These are phyloP conservation scores for Pipistrellus pipistrellus DNA, from an alignment of 2,797 vertebrate species.

Conservation along the genomic window DNA sequence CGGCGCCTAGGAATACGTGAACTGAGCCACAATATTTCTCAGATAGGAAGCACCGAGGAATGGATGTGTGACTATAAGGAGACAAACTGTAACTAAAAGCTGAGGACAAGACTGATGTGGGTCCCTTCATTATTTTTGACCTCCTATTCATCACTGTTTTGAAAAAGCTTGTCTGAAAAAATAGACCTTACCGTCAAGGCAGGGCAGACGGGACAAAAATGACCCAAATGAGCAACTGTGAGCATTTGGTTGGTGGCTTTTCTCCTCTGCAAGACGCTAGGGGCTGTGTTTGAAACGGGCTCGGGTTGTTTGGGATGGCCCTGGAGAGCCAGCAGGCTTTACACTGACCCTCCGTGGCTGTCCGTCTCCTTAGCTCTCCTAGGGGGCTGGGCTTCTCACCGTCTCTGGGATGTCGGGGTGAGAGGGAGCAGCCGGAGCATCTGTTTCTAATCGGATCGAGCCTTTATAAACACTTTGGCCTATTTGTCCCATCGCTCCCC, in stretches of 20 bases:
- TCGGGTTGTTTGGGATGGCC: not conserved
- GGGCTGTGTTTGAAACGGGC: not conserved
- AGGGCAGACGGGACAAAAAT: not conserved
- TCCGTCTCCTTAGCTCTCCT: not conserved
- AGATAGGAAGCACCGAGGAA: constrained; percentile 32
- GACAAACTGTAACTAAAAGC: not conserved
- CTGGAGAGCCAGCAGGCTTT: constrained; percentile 11
- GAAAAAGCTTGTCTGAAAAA: not conserved
- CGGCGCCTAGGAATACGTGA: not conserved
- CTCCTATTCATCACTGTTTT: not conserved
- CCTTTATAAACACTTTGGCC: constrained; percentile 80
- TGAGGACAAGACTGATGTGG: not conserved
- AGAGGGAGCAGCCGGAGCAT: constrained; percentile 74
- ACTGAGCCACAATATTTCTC: not conserved
- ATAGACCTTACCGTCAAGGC: not conserved
- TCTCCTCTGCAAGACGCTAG: not conserved
- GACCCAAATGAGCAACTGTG: not conserved
- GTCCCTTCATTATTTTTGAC: not conserved
- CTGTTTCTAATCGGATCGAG: constrained; percentile 83
- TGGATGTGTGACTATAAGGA: not conserved
- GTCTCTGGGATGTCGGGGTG: not conserved
- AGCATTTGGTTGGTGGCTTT: not conserved
- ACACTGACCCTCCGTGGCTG: not conserved
- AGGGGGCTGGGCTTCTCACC: not conserved
- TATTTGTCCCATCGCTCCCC: constrained; percentile 78